Evolutionary conservation across 53 echinoderm and acorn worm genomes (phyloP).

Genomic region (Patiria pectinifera): DNA sequence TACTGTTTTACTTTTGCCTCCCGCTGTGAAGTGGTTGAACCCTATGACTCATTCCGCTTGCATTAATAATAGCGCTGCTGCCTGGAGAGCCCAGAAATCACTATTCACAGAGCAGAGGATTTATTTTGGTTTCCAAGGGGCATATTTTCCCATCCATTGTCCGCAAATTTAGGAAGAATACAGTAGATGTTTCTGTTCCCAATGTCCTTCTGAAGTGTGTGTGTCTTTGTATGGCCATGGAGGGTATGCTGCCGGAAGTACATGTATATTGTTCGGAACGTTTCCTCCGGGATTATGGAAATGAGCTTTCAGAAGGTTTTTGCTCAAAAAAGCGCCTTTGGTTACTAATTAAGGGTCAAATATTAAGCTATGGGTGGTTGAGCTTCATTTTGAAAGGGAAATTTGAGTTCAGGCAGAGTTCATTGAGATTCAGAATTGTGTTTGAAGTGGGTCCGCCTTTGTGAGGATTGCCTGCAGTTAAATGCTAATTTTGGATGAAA

Average conservation of each 20-base stretch:
- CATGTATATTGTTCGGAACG: not conserved
- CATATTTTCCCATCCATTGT: slow-evolving; percentile 22
- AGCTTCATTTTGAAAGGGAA: not conserved
- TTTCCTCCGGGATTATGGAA: slow-evolving; percentile 21
- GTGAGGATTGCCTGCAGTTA: not conserved
- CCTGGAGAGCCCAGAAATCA: not conserved
- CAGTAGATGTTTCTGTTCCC: not conserved
- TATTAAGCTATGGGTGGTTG: not conserved
- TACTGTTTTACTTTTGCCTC: not conserved
- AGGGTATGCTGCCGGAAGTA: not conserved
- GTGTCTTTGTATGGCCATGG: not conserved
- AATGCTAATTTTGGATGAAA: slow-evolving; percentile 2
- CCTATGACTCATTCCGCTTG: slow-evolving; percentile 47
- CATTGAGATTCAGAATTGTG: not conserved
- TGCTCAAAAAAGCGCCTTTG: not conserved
- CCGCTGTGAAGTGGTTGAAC: slow-evolving; percentile 28
- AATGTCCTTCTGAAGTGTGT: not conserved
- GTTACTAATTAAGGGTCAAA: slow-evolving; percentile 13
- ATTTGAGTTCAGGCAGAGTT: slow-evolving; percentile 14
- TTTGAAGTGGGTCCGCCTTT: not conserved
- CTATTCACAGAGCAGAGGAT: slow-evolving; percentile 32
- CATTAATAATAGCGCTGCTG: slow-evolving; percentile 9
- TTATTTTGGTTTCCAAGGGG: slow-evolving; percentile 22
- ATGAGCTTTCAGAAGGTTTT: not conserved
- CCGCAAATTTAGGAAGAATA: not conserved